Base-by-base conservation (phyloP, 2,113 vertebrate species). In the Paramisgurnus dabryanus region DNA sequence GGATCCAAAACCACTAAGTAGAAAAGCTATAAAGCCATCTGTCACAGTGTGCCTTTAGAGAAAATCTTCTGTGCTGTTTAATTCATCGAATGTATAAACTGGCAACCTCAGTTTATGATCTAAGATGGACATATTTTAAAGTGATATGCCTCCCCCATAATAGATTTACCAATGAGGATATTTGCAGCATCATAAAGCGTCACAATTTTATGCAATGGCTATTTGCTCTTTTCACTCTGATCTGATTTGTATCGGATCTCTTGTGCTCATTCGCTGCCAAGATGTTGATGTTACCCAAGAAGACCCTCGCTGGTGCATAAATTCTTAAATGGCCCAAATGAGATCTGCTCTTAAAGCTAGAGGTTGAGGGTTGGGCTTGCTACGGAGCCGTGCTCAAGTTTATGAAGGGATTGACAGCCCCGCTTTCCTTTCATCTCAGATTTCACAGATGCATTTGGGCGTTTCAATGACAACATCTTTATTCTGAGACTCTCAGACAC, bases 401-500 rank as follows among this genome's bases (percentile, higher is more conserved):
- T 87, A 85, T 63, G 74, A 80, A 83, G 84, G 86, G 86, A 65
- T 80, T 89, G 90, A 89, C 88, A 91, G 85, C 83, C 41, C 80
- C 27, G 65, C 45, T 43, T 61, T 69, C 53, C 78, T 88, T 88
- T 88, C 86, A 90, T 87, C 86, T 87, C 73, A 91, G 85, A 86
- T 89, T 86, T 90, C 84, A 87, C 79, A 88, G 88, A 89, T 88
- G 87, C 85, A 76, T 86, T 87, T 71, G 65, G 86, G 87, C 88
- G 85, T 87, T 88, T 92, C 89, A 89, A 87, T 90, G 89, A 90
- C 90, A 90, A 87, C 85, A 81, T 87, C 89, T 91, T 84, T 85
- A 89, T 89, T 89, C 81, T 43, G 67, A 79, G 74, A 70, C 27
- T 77, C 80, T 85, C 75, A 69, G 49, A 67, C 87, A 82, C 79